Evolutionary conservation across 2,113 vertebrate genomes (phyloP).

Genomic region (Aspidoscelis tigris): DNA sequence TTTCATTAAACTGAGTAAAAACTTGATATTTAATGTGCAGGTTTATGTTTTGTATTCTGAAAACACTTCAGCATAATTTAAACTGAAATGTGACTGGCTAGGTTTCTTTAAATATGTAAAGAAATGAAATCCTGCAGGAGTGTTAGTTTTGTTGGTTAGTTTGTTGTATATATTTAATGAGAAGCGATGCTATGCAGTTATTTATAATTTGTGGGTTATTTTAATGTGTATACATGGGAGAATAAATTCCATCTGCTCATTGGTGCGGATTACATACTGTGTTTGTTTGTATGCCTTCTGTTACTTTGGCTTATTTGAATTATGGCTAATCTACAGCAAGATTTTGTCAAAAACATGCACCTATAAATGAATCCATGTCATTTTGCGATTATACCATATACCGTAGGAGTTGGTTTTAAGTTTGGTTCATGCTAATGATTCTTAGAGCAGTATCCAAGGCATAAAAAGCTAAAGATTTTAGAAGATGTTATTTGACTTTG

Average conservation of each 20-base stretch:
- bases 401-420: background rate
- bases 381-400: constrained; percentile 19
- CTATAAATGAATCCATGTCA: constrained; percentile 7
- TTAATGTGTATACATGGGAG: background rate
- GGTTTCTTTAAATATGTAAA: background rate
- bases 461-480: background rate
- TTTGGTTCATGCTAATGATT: background rate
- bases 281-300: constrained; percentile 27
- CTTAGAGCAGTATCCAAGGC: background rate
- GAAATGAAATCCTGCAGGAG: background rate
- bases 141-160: background rate
- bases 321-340: background rate
- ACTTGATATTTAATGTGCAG: background rate
- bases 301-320: constrained; percentile 19
- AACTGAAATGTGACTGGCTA: background rate
- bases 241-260: constrained; percentile 18
- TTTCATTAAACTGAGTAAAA: background rate
- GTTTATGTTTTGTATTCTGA: background rate
- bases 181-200: background rate
- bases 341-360: background rate
- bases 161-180: background rate
- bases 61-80: background rate
- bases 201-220: constrained; percentile 14
- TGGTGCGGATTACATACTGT: background rate
- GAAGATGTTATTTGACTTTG: constrained; percentile 11